Conservation (phyloP, 2,888 invertebrate genomes). For the Rotaria macrura region DNA sequence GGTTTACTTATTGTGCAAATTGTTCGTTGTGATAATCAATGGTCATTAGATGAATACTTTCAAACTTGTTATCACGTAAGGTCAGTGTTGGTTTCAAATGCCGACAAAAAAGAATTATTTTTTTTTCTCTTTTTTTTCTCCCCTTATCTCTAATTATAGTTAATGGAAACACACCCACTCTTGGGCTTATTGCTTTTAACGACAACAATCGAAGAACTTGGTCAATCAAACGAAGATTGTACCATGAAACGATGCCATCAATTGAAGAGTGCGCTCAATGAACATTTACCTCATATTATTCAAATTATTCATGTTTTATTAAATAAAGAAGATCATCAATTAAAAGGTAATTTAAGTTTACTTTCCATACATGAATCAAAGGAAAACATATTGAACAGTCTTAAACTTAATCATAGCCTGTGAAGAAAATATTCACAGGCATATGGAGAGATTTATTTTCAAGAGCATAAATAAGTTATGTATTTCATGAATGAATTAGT, state of each 20-base stretch:
- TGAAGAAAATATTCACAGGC: too few relatives aligned
- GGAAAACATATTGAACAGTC: too few relatives aligned
- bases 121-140: background rate
- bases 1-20: slow-evolving; percentile 1
- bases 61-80: slow-evolving; percentile 14
- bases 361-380: too few relatives aligned
- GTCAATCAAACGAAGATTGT: background rate
- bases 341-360: background rate
- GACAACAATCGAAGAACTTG: background rate
- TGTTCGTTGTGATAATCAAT: background rate
- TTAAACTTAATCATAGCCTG: too few relatives aligned
- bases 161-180: background rate
- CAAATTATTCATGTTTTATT: background rate
- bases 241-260: background rate
- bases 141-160: background rate
- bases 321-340: background rate
- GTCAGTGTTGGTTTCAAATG: background rate
- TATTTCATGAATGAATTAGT: too few relatives aligned
- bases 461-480: too few relatives aligned
- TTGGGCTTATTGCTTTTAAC: background rate
- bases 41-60: background rate
- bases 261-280: background rate
- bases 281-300: background rate
- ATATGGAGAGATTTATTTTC: too few relatives aligned
- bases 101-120: background rate